Conservation (phyloP, 2,888 invertebrate species). For the Axea sp. region DNA sequence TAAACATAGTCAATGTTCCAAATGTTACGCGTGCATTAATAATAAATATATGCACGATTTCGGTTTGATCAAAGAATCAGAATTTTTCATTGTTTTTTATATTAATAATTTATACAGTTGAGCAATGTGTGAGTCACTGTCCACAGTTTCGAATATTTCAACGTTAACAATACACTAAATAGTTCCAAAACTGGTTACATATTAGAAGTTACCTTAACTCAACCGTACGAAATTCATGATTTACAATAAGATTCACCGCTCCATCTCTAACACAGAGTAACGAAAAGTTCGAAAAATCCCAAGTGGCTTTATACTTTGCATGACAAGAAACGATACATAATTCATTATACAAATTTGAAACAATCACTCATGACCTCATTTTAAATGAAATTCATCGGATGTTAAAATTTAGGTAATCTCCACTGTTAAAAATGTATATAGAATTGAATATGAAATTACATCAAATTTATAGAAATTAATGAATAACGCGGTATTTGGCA, state of each 20-base stretch:
- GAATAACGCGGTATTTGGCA: too few relatives aligned
- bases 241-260: not conserved
- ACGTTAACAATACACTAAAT: not conserved
- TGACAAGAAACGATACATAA: too few relatives aligned
- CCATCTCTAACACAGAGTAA: too few relatives aligned
- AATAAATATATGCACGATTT: slow-evolving; percentile 41
- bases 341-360: too few relatives aligned
- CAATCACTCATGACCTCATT: too few relatives aligned
- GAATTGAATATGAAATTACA: too few relatives aligned
- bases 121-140: slow-evolving; percentile 44
- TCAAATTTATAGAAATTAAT: too few relatives aligned
- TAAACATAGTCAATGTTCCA: slow-evolving; percentile 9
- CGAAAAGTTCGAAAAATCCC: slow-evolving; percentile 5
- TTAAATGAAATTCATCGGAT: too few relatives aligned
- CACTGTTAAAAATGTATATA: too few relatives aligned
- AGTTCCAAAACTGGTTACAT: slow-evolving; percentile 18
- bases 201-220: slow-evolving; percentile 12
- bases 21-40: slow-evolving; percentile 16
- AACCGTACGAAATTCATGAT: slow-evolving; percentile 5
- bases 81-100: slow-evolving; percentile 62
- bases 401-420: too few relatives aligned
- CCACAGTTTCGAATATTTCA: slow-evolving; percentile 22
- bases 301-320: slow-evolving; percentile 7
- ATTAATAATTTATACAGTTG: slow-evolving; percentile 66
- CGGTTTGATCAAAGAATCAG: slow-evolving; percentile 18